Evolutionary conservation across 2,113 vertebrate species (phyloP).

Genomic region (Oostethus manadensis): DNA sequence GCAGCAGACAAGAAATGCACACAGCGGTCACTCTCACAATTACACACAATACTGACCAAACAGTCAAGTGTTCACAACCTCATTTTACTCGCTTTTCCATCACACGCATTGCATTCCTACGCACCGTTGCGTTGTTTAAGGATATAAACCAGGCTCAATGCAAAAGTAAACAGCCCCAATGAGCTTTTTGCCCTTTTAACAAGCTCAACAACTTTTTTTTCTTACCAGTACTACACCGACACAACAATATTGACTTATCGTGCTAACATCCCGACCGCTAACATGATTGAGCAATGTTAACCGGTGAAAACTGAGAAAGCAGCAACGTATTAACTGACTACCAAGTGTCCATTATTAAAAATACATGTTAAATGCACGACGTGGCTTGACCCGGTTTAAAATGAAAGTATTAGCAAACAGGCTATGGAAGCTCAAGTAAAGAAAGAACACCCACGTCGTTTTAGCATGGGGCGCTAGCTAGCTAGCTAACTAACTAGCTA

Average conservation of each 20-base stretch:
- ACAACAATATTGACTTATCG: not conserved
- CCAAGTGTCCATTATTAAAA: not conserved
- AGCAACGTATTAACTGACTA: not conserved
- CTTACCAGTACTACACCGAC: not conserved
- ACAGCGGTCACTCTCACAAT: too few species aligned
- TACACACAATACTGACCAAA: too few species aligned
- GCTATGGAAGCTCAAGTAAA: constrained; percentile 32
- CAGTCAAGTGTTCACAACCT: too few species aligned
- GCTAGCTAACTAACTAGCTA: too few species aligned
- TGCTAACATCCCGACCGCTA: not conserved
- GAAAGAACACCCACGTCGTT: constrained; percentile 63
- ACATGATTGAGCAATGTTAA: not conserved
- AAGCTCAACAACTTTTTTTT: not conserved
- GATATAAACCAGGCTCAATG: not conserved
- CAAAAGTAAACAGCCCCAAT: not conserved
- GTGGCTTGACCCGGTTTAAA: not conserved
- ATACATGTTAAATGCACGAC: not conserved
- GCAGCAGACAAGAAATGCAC: too few species aligned
- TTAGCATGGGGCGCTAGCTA: constrained; percentile 49
- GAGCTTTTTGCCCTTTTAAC: not conserved
- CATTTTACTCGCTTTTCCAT: too few species aligned
- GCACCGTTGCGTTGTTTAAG: too few species aligned
- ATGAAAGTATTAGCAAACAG: constrained; percentile 7
- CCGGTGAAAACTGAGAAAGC: too few species aligned
- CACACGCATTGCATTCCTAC: too few species aligned